Evolutionary conservation across 2,113 vertebrate species (phyloP), one percentile per base, ranked within the genome.

Genomic region (Copsychus sechellarum): DNA sequence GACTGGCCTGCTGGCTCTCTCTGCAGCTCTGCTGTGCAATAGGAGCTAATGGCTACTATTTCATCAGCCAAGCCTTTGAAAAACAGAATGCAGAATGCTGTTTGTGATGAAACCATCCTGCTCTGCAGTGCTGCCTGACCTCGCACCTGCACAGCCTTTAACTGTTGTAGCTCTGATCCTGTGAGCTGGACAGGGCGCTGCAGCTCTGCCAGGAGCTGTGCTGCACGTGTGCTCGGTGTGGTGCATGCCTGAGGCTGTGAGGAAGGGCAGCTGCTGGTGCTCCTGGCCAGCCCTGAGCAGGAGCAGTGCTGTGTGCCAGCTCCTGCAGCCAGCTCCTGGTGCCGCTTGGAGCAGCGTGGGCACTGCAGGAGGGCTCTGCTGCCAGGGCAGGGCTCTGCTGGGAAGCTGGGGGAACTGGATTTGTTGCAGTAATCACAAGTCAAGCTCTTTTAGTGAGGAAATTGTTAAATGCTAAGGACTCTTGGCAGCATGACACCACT

Each of bases 211-310:
- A 71, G 38, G 51, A 89, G 3, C 29, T 26, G 21, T 3, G 4
- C 11, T 73, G 50, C 29, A 1, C 5, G 2, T 51, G 1, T 8
- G 13, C 3, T 50, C 21, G 15, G 33, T 4, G 3, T 43, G 6
- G 7, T 2, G 11, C 22, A 0, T 3, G 8, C 22, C 14, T 47
- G 47, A 38, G 85, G 38, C n/a, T 40, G 31, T 5, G 1, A 11
- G 25, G 5, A 24, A 34, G 26, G 2, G 29, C 21, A 54, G n/a
- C 43, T 8, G 1, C 17, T 8, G 9, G 33, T 20, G 15, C 5
- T 56, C 33, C 56, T 61, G 62, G 6, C 14, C 36, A 65, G 3
- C 43, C 43, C 31, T 57, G 42, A 33, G 6, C 22, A 53, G 5
- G 18, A 31, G 56, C 9, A 54, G 33, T 1, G 1, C 20, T 14